Evolutionary conservation across 2,113 vertebrate species (phyloP).

Genomic region (Glaucidium brasilianum): DNA sequence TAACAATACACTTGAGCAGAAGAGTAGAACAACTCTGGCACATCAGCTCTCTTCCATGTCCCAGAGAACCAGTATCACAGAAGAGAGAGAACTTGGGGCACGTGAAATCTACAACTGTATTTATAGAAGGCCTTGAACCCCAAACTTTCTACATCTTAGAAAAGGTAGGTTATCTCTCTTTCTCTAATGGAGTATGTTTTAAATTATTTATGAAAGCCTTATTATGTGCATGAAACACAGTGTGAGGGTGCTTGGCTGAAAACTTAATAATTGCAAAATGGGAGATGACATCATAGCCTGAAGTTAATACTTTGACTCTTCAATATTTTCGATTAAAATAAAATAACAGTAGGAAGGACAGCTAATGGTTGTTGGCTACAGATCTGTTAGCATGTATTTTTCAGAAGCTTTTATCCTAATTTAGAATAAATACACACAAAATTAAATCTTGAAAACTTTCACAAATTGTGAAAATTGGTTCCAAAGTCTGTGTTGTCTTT

Average conservation of each 20-base stretch:
- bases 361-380: background rate
- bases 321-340: fast-evolving
- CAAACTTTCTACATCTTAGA: background rate
- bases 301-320: background rate
- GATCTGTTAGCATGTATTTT: background rate
- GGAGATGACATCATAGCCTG: background rate
- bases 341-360: background rate
- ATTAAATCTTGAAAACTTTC: background rate
- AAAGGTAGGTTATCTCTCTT: background rate
- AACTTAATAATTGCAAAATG: background rate
- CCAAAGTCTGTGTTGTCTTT: background rate
- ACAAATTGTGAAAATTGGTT: background rate
- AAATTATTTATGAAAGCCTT: background rate
- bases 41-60: background rate
- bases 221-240: background rate
- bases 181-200: background rate
- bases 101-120: background rate
- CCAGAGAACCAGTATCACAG: background rate
- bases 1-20: background rate
- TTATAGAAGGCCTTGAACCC: background rate
- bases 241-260: background rate
- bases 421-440: background rate
- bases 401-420: background rate
- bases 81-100: background rate
- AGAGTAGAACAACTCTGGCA: background rate